phyloP scores from a whole-genome alignment of 1,140 invertebrate genomes.

The Drosophila bocki region DNA sequence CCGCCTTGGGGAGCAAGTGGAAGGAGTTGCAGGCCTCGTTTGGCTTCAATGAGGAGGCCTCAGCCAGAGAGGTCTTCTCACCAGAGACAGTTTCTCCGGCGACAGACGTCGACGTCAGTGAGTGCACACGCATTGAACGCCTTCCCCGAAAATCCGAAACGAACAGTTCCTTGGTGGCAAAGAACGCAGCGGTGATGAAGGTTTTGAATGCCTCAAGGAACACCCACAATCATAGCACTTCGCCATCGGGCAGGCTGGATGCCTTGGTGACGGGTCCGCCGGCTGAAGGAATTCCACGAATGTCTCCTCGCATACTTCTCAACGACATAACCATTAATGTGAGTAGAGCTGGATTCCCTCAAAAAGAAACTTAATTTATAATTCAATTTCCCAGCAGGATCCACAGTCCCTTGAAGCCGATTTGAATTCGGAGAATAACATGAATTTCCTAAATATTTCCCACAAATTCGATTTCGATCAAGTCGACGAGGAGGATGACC shows the following conservation, averaged over 20 bases:
- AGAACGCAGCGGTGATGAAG: conserved; percentile 66
- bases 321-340: conserved; percentile 64
- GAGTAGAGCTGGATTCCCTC: background rate
- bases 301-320: conserved; percentile 50
- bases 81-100: conserved; percentile 19
- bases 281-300: conserved; percentile 4
- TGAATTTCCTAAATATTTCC: conserved; percentile 22
- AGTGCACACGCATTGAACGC: conserved; percentile 68
- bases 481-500: conserved; percentile 41
- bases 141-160: conserved; percentile 27
- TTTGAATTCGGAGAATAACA: conserved; percentile 30
- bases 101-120: conserved; percentile 38
- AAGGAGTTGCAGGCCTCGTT: conserved; percentile 72
- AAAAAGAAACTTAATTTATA: background rate
- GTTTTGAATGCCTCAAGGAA: conserved; percentile 70
- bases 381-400: conserved; percentile 28
- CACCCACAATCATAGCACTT: conserved; percentile 76
- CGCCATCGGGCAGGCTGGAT: conserved; percentile 78
- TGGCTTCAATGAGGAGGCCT: conserved; percentile 45
- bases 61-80: conserved; percentile 7
- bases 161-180: conserved; percentile 50
- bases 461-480: conserved; percentile 32
- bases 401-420: conserved; percentile 1
- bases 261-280: conserved; percentile 56
- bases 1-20: conserved; percentile 68